A percentile compares a stretch with the other conserved stretches of the same genome.
Conservation (phyloP, 2,888 invertebrate genomes). For the Malachius bipustulatus region DNA sequence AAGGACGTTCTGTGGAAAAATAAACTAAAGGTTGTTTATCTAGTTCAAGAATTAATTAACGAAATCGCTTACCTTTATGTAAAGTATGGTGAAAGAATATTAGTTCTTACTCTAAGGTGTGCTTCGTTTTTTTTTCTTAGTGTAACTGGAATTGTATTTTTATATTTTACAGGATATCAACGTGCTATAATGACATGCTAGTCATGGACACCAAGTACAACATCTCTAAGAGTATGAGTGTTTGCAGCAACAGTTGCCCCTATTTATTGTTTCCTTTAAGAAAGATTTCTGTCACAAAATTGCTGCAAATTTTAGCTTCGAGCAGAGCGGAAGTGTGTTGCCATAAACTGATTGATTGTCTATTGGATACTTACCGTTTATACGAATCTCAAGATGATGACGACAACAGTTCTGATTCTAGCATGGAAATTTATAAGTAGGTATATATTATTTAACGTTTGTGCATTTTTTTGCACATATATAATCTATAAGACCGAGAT, state of each 20-base stretch:
- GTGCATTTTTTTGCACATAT: no score
- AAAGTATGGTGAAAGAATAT: conserved; percentile 45
- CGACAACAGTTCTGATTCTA: conserved; percentile 46
- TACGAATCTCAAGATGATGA: conserved; percentile 42
- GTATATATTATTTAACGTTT: conserved; percentile 10
- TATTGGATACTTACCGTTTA: conserved; percentile 53
- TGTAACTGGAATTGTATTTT: no score
- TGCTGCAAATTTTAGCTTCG: conserved; percentile 61
- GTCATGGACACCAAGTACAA: conserved; percentile 45
- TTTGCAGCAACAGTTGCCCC: conserved; percentile 69
- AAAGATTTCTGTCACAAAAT: conserved; percentile 58
- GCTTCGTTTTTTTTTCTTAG: no score
- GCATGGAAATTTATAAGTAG: conserved; percentile 61
- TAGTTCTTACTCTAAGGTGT: conserved; percentile 46
- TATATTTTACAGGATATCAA: conserved; percentile 44
- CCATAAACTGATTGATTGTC: conserved; percentile 56
- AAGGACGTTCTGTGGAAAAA: conserved; percentile 43
- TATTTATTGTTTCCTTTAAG: conserved; percentile 56
- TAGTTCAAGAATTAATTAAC: conserved; percentile 42
- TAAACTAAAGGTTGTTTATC: conserved; percentile 44
- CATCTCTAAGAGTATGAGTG: conserved; percentile 44
- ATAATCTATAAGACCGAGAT: no score
- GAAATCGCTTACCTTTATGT: conserved; percentile 45
- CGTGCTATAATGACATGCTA: conserved; percentile 49
- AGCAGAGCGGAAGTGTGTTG: conserved; percentile 59